A percentile compares a stretch with the other conserved stretches of the same genome.
phyloP scores from a whole-genome alignment of 2,888 invertebrate species.

The Alitta virens region DNA sequence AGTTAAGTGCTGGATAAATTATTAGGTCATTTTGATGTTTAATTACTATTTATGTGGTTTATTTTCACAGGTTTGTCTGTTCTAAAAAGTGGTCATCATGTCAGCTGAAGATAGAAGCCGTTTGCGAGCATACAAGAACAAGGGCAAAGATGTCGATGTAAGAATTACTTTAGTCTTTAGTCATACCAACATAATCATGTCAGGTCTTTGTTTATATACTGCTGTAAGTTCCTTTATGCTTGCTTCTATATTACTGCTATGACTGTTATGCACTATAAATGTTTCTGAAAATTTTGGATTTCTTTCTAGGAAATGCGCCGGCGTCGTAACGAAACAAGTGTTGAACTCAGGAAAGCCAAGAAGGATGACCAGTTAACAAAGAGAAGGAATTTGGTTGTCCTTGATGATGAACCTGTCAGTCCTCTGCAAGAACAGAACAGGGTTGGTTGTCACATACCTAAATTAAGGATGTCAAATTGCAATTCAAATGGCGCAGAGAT shows the following conservation, averaged over 20 bases:
- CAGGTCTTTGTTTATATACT: not conserved
- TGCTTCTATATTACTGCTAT: not conserved
- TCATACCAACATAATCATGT: too few species aligned
- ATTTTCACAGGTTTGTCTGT: too few species aligned
- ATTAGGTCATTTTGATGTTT: too few species aligned
- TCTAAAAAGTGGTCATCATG: too few species aligned
- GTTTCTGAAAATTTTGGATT: conserved; percentile 13
- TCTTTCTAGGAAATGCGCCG: conserved; percentile 76
- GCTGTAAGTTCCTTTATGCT: not conserved
- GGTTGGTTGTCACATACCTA: not conserved
- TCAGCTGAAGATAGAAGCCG: conserved; percentile 16
- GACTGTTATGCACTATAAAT: not conserved
- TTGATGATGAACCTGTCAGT: conserved; percentile 57
- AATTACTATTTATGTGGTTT: too few species aligned
- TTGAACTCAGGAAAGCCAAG: conserved; percentile 87
- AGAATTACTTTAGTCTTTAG: too few species aligned
- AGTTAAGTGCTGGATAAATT: too few species aligned
- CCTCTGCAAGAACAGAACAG: conserved; percentile 46
- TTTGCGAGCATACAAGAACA: conserved; percentile 48
- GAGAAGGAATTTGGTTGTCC: conserved; percentile 74
- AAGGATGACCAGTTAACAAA: conserved; percentile 93
- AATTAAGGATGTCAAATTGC: too few species aligned
- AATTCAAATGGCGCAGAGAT: too few species aligned
- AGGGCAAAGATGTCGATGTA: conserved; percentile 53
- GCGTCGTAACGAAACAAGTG: conserved; percentile 81